Evolutionary conservation across 2,797 vertebrate species (phyloP), one percentile per base, ranked within the genome.

Genomic region (Argentina silus): DNA sequence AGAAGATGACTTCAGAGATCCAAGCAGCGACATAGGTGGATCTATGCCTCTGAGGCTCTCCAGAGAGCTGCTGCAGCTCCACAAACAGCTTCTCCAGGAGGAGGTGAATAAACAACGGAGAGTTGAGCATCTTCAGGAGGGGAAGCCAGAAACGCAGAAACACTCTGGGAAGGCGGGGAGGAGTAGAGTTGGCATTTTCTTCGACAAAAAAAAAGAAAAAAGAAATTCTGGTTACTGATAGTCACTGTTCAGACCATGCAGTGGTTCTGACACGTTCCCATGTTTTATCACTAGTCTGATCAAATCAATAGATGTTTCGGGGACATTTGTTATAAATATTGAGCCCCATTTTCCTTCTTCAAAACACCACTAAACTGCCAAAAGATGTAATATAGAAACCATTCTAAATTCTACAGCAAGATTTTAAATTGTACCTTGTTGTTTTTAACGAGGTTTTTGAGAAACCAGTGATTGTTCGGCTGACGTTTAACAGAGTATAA

Each of bases 61-160:
- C 78, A 53, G 88, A 82, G 36, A 93, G 87, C 56, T 92, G 90
- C 67, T 95, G 94, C 76, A 97, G 73, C 53, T 96, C 95, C 0
- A 69, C 21, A 45, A 98, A 95, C 78, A 98, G 95, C 85, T 94
- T 97, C 75, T 97, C 95, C 72, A 98, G 87, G 3, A 99, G 81
- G 47, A 91, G 83, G 78, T 95, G 94, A 0, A 95, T 91, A 66
- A 98, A 97, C 21, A 81, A 68, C 3, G 81, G 87, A 0, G 94
- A 94, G 79, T 94, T 95, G 55, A 98, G 91, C 61, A 89, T 85
- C 86, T 94, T 95, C 68, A 99, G 89, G 70, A 98, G 90, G 0
- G 96, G 96, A 74, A 97, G 93, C 98, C 98, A 99, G 76, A 98
- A 96, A 14, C 90, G 91, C 75, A 96, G 92, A 81, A 98, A 93